phyloP scores from a whole-genome alignment of 2,888 invertebrate genomes.

The Unio pictorum region DNA sequence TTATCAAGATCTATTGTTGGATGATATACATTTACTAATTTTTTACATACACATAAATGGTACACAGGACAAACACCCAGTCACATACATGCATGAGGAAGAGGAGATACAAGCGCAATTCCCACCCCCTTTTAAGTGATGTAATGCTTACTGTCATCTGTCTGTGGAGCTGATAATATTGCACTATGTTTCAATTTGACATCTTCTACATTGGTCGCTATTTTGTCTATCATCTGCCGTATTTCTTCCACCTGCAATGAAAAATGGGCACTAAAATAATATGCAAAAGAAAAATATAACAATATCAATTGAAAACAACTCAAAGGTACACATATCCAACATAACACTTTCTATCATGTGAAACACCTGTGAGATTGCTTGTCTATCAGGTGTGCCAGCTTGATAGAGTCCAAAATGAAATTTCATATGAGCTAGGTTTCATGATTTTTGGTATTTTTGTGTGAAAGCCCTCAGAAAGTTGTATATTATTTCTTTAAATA shows the following conservation, averaged over 20 bases:
- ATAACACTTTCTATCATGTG: slow-evolving; percentile 4
- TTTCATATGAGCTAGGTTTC: no score
- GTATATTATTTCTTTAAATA: no score
- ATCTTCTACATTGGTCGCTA: slow-evolving; percentile 99
- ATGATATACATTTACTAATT: not conserved
- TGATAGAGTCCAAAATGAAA: no score
- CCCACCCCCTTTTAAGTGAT: not conserved
- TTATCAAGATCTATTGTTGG: no score
- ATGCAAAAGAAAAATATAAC: not conserved
- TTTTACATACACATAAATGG: not conserved
- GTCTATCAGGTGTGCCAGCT: no score
- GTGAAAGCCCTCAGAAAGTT: no score
- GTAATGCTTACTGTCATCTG: slow-evolving; percentile 94
- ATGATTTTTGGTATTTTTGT: no score
- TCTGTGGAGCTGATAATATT: slow-evolving; percentile 97
- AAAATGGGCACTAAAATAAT: not conserved
- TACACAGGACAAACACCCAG: not conserved
- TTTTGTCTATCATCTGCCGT: slow-evolving; percentile 99
- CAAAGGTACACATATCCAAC: not conserved
- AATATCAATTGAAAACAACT: not conserved
- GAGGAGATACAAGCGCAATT: not conserved
- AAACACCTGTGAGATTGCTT: no score
- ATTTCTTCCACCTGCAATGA: slow-evolving; percentile 95
- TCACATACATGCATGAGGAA: not conserved
- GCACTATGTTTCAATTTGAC: slow-evolving; percentile 99